phyloP scores from a whole-genome alignment of 2,888 invertebrate genomes.

The Gymnoscelis rufifasciata region DNA sequence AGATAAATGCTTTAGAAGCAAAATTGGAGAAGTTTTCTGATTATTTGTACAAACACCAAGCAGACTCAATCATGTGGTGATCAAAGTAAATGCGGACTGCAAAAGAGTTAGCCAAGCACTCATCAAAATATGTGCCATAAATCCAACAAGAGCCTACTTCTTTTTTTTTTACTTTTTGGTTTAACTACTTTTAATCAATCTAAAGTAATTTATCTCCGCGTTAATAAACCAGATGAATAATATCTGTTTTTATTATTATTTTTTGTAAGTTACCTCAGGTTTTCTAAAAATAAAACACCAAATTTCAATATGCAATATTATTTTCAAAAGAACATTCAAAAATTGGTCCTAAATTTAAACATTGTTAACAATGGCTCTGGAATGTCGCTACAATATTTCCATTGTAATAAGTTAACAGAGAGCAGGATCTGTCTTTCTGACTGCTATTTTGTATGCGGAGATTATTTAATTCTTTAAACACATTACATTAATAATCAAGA shows the following conservation, averaged over 20 bases:
- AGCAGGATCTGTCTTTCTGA: slow-evolving; percentile 44
- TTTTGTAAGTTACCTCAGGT: slow-evolving; percentile 24
- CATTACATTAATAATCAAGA: slow-evolving; percentile 30
- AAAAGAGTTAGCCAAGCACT: not conserved
- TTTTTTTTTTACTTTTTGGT: too few species aligned
- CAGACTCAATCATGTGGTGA: slow-evolving; percentile 82
- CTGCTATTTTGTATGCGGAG: slow-evolving; percentile 10
- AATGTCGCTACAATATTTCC: slow-evolving; percentile 68
- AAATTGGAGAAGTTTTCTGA: slow-evolving; percentile 74
- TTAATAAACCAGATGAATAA: not conserved
- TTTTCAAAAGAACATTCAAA: slow-evolving; percentile 79
- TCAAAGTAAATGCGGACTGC: slow-evolving; percentile 12
- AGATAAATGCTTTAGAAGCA: slow-evolving; percentile 76
- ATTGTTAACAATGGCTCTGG: slow-evolving; percentile 79
- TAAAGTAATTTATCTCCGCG: slow-evolving; percentile 60
- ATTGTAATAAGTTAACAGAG: slow-evolving; percentile 58
- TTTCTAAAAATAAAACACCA: slow-evolving; percentile 40
- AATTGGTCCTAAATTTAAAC: slow-evolving; percentile 79
- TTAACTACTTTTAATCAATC: slow-evolving; percentile 31
- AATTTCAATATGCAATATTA: slow-evolving; percentile 76
- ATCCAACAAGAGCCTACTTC: not conserved
- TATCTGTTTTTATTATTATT: slow-evolving; percentile 6
- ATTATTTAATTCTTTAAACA: slow-evolving; percentile 30
- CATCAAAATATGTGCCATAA: slow-evolving; percentile 22
- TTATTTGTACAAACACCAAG: slow-evolving; percentile 74